These are phyloP conservation scores for Eupithecia pulchellata DNA, from an alignment of 2,888 invertebrate species.

Conservation along the genomic window DNA sequence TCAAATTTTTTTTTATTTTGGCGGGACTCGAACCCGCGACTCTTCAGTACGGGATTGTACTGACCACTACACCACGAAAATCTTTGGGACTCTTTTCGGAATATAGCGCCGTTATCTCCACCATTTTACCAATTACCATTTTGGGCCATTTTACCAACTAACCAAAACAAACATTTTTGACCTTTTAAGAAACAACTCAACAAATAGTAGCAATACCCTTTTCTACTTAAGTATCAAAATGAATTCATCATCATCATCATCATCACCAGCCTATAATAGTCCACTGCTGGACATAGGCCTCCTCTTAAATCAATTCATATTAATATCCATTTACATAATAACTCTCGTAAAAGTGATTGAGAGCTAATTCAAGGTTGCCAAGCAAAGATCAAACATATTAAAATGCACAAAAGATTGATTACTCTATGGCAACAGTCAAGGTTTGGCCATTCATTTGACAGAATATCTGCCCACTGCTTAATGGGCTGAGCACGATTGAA, in stretches of 20 bases:
- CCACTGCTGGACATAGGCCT: no score
- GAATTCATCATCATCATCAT: no score
- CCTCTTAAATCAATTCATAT: not conserved
- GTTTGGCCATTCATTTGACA: constrained; percentile 18
- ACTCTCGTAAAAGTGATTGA: constrained; percentile 10
- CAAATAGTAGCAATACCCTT: not conserved
- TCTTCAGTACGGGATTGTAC: no score
- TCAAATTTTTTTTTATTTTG: no score
- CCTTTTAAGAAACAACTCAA: not conserved
- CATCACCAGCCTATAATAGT: no score
- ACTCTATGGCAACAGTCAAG: constrained; percentile 22
- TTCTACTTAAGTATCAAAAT: not conserved
- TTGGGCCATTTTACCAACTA: not conserved
- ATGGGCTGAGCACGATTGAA: not conserved
- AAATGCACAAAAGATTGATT: constrained; percentile 29
- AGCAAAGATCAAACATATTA: constrained; percentile 30
- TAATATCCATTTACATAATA: constrained; percentile 4
- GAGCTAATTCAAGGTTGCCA: constrained; percentile 19
- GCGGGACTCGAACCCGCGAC: no score
- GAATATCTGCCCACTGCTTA: constrained; percentile 1
- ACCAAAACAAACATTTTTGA: not conserved
- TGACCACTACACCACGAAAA: no score
- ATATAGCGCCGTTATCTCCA: no score
- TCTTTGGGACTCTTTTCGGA: no score
- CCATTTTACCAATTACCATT: no score